Percentiles rank a stretch among this genome's conserved stretches.
phyloP scores from a whole-genome alignment of 2,113 vertebrate species.

The Pituophis catenifer region DNA sequence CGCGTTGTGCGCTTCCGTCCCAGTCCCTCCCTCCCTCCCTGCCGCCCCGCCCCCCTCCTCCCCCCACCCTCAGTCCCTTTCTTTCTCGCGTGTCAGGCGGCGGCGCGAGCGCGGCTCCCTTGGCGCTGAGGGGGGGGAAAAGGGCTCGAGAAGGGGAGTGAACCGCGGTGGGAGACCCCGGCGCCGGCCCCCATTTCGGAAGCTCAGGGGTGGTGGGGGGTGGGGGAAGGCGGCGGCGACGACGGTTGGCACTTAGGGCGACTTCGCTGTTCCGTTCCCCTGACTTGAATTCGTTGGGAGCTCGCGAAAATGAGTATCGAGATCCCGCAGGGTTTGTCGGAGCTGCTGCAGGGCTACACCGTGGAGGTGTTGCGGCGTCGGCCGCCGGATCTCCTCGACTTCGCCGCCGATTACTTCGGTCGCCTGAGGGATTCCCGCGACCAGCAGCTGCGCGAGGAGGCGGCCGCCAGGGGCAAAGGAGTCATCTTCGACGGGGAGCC shows the following conservation, averaged over 20 bases:
- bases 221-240: too few relatives aligned
- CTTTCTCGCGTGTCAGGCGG: slow-evolving; percentile 15
- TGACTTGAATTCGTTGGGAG: slow-evolving; percentile 6
- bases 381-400: slow-evolving; percentile 89
- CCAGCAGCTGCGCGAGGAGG: slow-evolving; percentile 67
- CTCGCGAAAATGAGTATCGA: slow-evolving; percentile 87
- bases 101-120: background rate
- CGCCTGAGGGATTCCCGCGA: slow-evolving; percentile 82
- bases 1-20: background rate
- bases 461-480: slow-evolving; percentile 65
- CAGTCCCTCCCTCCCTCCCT: background rate
- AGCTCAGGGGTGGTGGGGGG: too few relatives aligned
- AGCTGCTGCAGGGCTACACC: slow-evolving; percentile 95
- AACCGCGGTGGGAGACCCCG: background rate
- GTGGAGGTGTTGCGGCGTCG: slow-evolving; percentile 93
- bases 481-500: slow-evolving; percentile 82
- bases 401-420: slow-evolving; percentile 94
- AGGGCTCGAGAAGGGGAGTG: background rate
- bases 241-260: background rate
- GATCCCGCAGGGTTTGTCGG: slow-evolving; percentile 93
- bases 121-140: too few relatives aligned
- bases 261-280: background rate
- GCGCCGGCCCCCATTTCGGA: background rate
- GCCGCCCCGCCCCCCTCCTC: background rate
- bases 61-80: background rate